phyloP scores from a whole-genome alignment of 2,113 vertebrate species.

The Mus pahari region DNA sequence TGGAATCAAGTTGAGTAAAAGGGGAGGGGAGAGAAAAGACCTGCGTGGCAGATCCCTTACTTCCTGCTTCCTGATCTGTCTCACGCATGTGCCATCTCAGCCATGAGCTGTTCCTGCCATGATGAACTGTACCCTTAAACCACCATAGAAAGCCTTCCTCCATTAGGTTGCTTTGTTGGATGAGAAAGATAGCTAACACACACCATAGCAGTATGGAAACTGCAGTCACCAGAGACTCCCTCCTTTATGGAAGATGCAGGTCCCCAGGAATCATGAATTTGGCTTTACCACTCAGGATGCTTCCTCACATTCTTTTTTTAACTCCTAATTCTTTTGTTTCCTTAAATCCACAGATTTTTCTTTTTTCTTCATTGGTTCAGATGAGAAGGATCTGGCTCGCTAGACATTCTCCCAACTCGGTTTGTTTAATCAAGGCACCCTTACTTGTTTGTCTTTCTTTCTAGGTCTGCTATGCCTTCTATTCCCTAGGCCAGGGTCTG shows the following conservation, averaged over 20 bases:
- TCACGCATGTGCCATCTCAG: neutral
- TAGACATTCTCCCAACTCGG: neutral
- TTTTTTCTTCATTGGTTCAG: neutral
- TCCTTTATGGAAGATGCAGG: neutral
- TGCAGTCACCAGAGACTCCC: neutral
- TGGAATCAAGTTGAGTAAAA: neutral
- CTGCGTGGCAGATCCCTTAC: neutral
- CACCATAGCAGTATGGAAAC: neutral
- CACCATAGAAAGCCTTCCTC: too few relatives aligned
- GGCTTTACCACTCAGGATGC: neutral
- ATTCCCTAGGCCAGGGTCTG: neutral
- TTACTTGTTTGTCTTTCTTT: neutral
- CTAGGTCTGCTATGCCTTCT: neutral
- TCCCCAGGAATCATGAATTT: neutral
- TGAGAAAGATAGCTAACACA: too few relatives aligned
- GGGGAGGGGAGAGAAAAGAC: too few relatives aligned
- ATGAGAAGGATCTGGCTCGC: neutral
- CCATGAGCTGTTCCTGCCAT: neutral
- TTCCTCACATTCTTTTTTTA: neutral
- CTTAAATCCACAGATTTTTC: conserved; percentile 14
- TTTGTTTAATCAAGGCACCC: conserved; percentile 6
- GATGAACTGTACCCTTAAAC: neutral
- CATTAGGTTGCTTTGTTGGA: neutral
- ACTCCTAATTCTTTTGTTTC: neutral
- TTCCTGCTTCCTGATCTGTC: neutral